phyloP scores from a whole-genome alignment of 2,888 invertebrate species.

The Scotopteryx bipunctaria region DNA sequence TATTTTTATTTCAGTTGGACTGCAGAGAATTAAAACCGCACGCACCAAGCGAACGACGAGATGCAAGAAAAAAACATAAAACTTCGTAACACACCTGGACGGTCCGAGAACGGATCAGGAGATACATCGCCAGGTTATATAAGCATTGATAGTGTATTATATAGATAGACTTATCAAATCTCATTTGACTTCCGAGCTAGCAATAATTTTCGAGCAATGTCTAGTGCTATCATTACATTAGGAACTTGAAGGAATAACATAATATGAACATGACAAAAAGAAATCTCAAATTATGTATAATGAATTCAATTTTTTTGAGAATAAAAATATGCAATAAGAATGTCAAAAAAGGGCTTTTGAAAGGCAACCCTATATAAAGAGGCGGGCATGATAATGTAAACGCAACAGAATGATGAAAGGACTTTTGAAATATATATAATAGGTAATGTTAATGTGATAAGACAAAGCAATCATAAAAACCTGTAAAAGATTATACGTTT shows the following conservation, averaged over 20 bases:
- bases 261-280: too few species aligned
- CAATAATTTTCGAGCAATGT: constrained; percentile 18
- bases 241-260: not conserved
- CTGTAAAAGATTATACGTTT: too few species aligned
- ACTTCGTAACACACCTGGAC: constrained; percentile 80
- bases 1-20: constrained; percentile 79
- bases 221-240: constrained; percentile 14
- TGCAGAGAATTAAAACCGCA: constrained; percentile 88
- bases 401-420: too few species aligned
- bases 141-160: constrained; percentile 13
- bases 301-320: too few species aligned
- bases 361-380: too few species aligned
- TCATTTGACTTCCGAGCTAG: constrained; percentile 29
- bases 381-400: too few species aligned
- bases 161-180: constrained; percentile 31
- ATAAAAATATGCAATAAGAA: too few species aligned
- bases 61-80: constrained; percentile 88
- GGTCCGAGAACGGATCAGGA: constrained; percentile 54
- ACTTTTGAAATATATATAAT: too few species aligned
- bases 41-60: constrained; percentile 81
- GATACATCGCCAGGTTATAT: constrained; percentile 45
- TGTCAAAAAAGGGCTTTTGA: too few species aligned
- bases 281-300: too few species aligned
- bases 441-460: too few species aligned
- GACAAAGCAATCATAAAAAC: too few species aligned